Evolutionary conservation across 37 sponge, comb jelly and placozoan species (phyloP).

Genomic region (Lycopodina hypogea): DNA sequence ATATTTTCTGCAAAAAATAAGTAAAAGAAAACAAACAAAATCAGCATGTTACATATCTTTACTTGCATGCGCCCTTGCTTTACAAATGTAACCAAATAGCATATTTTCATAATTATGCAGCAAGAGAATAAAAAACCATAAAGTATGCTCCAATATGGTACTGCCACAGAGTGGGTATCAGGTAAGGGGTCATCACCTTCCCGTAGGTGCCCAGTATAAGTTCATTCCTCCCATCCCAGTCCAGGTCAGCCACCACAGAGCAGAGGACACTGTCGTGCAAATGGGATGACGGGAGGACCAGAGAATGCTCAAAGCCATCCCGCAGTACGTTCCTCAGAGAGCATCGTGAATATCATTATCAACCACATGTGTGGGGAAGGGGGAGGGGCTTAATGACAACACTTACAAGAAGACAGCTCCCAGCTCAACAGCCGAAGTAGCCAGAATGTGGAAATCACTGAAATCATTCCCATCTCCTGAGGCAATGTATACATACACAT

Average conservation of each 20-base stretch:
- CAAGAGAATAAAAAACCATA: too few relatives aligned
- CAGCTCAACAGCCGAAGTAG: constrained; percentile 58
- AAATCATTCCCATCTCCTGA: not conserved
- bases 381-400: not conserved
- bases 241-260: constrained; percentile 57
- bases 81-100: too few relatives aligned
- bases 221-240: constrained; percentile 74
- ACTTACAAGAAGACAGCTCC: constrained; percentile 59
- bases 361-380: not conserved
- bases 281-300: constrained; percentile 52
- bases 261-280: constrained; percentile 78
- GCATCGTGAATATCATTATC: not conserved
- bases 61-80: too few relatives aligned
- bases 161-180: too few relatives aligned
- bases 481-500: too few relatives aligned
- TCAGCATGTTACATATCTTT: too few relatives aligned
- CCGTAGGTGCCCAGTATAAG: constrained; percentile 83
- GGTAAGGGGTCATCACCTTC: constrained; percentile 31
- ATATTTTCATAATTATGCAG: too few relatives aligned
- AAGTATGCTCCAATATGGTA: too few relatives aligned
- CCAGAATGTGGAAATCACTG: constrained; percentile 43
- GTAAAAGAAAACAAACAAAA: not conserved
- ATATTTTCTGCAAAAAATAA: constrained; percentile 23
- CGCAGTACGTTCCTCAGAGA: constrained; percentile 46
- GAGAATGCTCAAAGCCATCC: constrained; percentile 27